Conservation (phyloP, 2,888 invertebrate genomes). For the Sesia bembeciformis region DNA sequence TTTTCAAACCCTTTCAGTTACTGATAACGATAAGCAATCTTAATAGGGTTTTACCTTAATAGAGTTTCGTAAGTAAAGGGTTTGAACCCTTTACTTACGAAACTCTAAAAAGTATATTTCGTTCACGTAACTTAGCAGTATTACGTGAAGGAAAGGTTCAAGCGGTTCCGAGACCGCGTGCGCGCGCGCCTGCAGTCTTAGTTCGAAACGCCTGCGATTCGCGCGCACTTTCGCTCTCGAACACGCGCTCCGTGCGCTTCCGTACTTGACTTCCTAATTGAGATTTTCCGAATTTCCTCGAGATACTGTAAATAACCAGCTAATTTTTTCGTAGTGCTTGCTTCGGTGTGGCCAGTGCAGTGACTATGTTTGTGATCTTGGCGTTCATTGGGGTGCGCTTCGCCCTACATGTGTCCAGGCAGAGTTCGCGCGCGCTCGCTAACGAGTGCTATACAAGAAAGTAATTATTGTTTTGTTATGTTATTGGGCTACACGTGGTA, state of each 20-base stretch:
- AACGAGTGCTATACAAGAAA: slow-evolving; percentile 69
- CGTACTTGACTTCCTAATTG: slow-evolving; percentile 20
- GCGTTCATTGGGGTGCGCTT: slow-evolving; percentile 65
- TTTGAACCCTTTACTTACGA: no score
- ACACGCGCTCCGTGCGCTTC: slow-evolving; percentile 24
- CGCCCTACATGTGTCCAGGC: slow-evolving; percentile 62
- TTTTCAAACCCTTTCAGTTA: no score
- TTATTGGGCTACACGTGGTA: slow-evolving; percentile 24
- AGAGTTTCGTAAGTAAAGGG: no score
- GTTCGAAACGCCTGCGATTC: slow-evolving; percentile 37
- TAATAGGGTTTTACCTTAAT: no score
- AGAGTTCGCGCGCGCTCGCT: slow-evolving; percentile 57
- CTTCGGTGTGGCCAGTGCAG: not conserved
- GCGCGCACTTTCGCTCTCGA: slow-evolving; percentile 62
- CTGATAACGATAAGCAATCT: no score
- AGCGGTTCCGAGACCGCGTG: slow-evolving; percentile 14
- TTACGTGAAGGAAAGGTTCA: slow-evolving; percentile 51
- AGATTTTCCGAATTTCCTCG: not conserved
- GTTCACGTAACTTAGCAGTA: no score
- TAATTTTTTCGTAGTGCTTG: not conserved
- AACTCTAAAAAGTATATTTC: no score
- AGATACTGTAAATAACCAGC: not conserved
- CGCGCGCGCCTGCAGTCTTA: slow-evolving; percentile 38
- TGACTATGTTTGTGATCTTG: slow-evolving; percentile 61
- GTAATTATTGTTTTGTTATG: slow-evolving; percentile 29